Evolutionary conservation across 92 coral and sea anemone genomes (phyloP).

Genomic region (Micromussa lordhowensis): DNA sequence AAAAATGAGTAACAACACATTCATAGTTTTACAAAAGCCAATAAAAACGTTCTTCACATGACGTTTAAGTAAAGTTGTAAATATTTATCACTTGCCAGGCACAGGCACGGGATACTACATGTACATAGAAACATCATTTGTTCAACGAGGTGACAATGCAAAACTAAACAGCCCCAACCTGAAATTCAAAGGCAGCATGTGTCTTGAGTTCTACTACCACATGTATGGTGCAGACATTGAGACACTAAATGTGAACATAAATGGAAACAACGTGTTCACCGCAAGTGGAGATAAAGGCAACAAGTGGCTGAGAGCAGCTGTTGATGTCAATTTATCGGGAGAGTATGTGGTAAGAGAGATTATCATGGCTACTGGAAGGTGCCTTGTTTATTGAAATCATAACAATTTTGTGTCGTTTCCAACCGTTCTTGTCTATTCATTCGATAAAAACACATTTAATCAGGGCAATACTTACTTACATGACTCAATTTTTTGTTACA

Average conservation of each 20-base stretch:
- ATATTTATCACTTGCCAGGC: neutral
- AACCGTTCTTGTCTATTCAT: slow-evolving; percentile 19
- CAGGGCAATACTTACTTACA: too few relatives aligned
- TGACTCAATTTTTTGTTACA: too few relatives aligned
- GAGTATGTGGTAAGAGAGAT: neutral
- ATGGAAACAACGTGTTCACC: neutral
- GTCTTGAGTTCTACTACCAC: slow-evolving; percentile 53
- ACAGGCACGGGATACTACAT: slow-evolving; percentile 48
- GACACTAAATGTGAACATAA: slow-evolving; percentile 26
- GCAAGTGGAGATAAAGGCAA: slow-evolving; percentile 24
- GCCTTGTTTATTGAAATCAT: too few relatives aligned
- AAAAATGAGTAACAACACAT: too few relatives aligned
- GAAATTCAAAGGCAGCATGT: slow-evolving; percentile 5
- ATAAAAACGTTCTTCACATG: too few relatives aligned
- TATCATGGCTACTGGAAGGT: too few relatives aligned
- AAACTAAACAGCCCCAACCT: slow-evolving; percentile 27
- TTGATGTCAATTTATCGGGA: neutral
- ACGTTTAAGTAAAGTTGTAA: neutral
- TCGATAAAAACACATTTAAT: too few relatives aligned
- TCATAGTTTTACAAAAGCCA: too few relatives aligned
- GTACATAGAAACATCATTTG: slow-evolving; percentile 54
- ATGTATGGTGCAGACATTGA: slow-evolving; percentile 47
- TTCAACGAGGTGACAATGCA: slow-evolving; percentile 43
- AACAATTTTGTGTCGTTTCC: too few relatives aligned
- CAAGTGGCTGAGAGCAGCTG: neutral